Base-by-base conservation (phyloP, 2,113 vertebrate species). In the Tyto alba region DNA sequence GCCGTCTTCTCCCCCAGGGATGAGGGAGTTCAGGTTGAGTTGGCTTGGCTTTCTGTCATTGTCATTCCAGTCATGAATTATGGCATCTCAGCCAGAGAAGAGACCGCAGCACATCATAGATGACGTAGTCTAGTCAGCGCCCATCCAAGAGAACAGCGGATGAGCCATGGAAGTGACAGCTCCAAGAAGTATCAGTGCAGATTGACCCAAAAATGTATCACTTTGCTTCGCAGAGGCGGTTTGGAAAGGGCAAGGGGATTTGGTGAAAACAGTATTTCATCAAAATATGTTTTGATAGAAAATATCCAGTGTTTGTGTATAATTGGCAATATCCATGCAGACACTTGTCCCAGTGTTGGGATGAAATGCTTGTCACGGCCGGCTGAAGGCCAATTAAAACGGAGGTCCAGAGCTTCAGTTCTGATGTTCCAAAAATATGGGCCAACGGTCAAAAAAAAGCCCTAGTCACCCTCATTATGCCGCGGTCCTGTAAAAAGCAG, bases 401-500 rank as follows among this genome's bases (percentile, higher is more conserved):
- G 1, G 11, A 82, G 25, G 3, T 69, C 50, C 75, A 52, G 36
- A 67, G 7, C 36, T 74, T 62, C 34, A 32, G 23, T 55, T 53
- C 34, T 48, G 56, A 25, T 26, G n/a, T 47, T 91, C 63, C 62
- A 68, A 83, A 95, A 91, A 67, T 16, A 50, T 6, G 47, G n/a
- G 62, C 76, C 52, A 72, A 13, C 7, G 9, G 27, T 45, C 72
- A 67, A 76, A 93, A 76, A 93, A 26, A 5, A 76, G 13, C 16
- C 30, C 47, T 3, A 4, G 67, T 23, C 80, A 29, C 13, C 10
- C 25, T 66, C 62, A 26, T 59, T 62, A 68, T 14, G 36, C 60
- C 45, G 34, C 0, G 0, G 40, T 27, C 34, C 14, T 0, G 10
- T 56, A 26, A 85, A 50, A 74, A 81, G 7, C 25, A 66, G 32